Evolutionary conservation across 2,797 vertebrate genomes (phyloP).

Genomic region (Novumbra hubbsi): DNA sequence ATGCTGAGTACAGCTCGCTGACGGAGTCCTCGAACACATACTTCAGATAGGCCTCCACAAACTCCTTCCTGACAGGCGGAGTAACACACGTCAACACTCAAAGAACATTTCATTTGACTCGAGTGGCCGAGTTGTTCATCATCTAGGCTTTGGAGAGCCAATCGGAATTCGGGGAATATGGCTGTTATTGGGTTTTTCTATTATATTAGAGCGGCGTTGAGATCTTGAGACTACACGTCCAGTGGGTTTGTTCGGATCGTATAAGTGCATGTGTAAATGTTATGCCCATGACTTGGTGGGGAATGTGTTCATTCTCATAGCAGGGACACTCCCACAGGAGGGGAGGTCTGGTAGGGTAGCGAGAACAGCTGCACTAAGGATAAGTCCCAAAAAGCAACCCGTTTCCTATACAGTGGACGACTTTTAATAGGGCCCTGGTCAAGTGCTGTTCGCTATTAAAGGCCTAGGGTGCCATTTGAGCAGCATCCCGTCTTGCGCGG

Average conservation of each 20-base stretch:
- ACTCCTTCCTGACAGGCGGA: conserved; percentile 81
- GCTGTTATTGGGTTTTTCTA: background rate
- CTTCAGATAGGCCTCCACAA: conserved; percentile 91
- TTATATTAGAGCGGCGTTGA: background rate
- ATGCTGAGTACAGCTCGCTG: conserved; percentile 88
- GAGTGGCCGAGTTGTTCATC: background rate
- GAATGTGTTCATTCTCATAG: background rate
- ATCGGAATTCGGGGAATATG: background rate
- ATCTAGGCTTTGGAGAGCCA: background rate
- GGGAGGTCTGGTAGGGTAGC: background rate
- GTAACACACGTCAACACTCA: background rate
- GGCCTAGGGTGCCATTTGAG: background rate
- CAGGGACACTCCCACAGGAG: background rate
- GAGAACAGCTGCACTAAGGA: background rate
- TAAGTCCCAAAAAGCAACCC: background rate
- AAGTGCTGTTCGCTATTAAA: background rate
- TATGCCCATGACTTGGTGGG: background rate
- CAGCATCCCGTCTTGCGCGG: background rate
- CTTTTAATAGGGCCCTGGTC: background rate
- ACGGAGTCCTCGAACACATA: conserved; percentile 88
- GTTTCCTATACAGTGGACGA: background rate
- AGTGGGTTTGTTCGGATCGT: background rate
- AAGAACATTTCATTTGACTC: background rate
- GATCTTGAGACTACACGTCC: background rate
- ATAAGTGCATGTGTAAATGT: background rate